A percentile compares a stretch with the other conserved stretches of the same genome.
Conservation (phyloP, 2,888 invertebrate species). For the Tinea trinotella region DNA sequence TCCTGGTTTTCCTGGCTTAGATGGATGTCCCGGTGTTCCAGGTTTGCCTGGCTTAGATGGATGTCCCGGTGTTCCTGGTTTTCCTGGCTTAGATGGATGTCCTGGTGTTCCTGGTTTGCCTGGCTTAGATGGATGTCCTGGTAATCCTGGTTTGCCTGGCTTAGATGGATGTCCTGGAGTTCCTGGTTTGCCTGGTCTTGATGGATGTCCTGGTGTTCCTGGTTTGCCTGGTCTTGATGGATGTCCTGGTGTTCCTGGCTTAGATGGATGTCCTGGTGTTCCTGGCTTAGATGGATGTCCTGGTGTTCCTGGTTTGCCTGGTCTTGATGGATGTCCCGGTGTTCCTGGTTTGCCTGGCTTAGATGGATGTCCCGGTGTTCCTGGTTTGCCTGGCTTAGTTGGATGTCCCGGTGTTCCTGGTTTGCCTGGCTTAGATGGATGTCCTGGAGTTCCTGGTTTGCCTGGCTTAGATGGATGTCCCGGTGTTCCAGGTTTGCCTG, state of each 20-base stretch:
- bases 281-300: conserved; percentile 20
- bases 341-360: background rate
- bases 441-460: background rate
- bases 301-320: conserved; percentile 22
- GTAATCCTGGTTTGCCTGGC: conserved; percentile 9
- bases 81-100: no score
- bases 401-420: conserved; percentile 22
- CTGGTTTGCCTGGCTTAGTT: conserved; percentile 10
- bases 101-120: background rate
- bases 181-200: conserved; percentile 22
- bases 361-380: no score
- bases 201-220: background rate
- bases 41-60: conserved; percentile 21
- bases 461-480: no score
- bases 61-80: background rate
- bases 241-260: conserved; percentile 3
- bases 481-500: background rate
- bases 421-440: conserved; percentile 20
- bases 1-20: conserved; percentile 17
- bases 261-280: background rate
- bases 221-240: background rate
- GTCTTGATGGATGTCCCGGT: conserved; percentile 11
- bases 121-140: conserved; percentile 5
- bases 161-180: conserved; percentile 21
- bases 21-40: conserved; percentile 21